phyloP scores from a whole-genome alignment of 2,113 vertebrate species.

The Machaerirhynchus nigripectus region DNA sequence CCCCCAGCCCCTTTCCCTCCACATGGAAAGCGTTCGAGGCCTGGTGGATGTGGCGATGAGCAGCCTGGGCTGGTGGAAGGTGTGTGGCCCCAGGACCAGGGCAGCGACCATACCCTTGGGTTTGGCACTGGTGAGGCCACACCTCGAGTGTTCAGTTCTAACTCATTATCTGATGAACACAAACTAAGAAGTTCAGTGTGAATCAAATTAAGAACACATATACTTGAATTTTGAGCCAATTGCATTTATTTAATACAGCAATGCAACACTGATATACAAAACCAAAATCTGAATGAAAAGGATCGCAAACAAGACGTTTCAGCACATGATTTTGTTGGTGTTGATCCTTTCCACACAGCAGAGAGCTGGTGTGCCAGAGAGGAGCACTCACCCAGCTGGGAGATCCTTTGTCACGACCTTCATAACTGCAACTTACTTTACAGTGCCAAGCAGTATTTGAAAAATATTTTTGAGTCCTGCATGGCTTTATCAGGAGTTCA shows the following conservation, averaged over 20 bases:
- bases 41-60: neutral
- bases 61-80: neutral
- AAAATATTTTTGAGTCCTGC: neutral
- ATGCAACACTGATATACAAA: neutral
- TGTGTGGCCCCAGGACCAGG: neutral
- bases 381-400: no score
- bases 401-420: rapidly evolving
- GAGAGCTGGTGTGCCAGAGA: neutral
- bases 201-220: neutral
- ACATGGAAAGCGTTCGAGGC: neutral
- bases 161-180: neutral
- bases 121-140: rapidly evolving
- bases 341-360: neutral
- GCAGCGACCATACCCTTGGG: rapidly evolving
- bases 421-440: neutral
- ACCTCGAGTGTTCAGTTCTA: neutral
- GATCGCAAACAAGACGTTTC: neutral
- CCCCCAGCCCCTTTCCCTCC: neutral
- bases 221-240: neutral
- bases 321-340: rapidly evolving
- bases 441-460: neutral
- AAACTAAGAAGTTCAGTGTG: neutral
- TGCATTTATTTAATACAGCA: neutral
- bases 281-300: neutral
- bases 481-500: neutral